Percentiles rank a stretch among this genome's conserved stretches.
Evolutionary conservation across 2,797 vertebrate genomes (phyloP).

Genomic region (Liparis tanakae): DNA sequence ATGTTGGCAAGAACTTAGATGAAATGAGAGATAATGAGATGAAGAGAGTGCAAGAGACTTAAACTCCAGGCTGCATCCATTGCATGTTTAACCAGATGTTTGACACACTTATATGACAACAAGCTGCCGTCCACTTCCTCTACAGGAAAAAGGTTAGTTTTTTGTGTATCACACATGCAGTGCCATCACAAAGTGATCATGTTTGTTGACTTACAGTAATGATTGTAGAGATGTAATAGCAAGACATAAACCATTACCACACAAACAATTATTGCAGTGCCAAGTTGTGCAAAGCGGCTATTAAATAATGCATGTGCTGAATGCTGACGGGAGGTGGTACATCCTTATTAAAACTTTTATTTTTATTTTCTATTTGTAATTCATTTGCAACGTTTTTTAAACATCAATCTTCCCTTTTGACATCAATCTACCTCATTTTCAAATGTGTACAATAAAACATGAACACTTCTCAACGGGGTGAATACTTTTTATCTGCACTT

Average conservation of each 20-base stretch:
- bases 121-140: not conserved
- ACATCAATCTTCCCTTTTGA: not conserved
- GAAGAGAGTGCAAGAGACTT: constrained; percentile 16
- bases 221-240: not conserved
- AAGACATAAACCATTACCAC: not conserved
- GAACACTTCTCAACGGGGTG: not conserved
- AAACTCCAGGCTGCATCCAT: constrained; percentile 16
- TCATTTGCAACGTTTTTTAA: not conserved
- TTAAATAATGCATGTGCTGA: not conserved
- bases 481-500: not conserved
- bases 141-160: not conserved
- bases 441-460: constrained; percentile 4
- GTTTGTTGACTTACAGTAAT: constrained; percentile 14
- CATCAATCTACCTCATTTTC: not conserved
- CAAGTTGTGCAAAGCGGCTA: not conserved
- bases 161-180: not conserved
- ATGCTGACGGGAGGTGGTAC: not conserved
- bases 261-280: not conserved
- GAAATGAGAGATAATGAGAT: constrained; percentile 30
- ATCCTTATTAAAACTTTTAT: not conserved
- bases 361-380: not conserved
- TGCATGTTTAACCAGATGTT: constrained; percentile 14
- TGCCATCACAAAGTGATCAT: constrained; percentile 9
- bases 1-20: constrained; percentile 22
- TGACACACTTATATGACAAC: not conserved